Conservation (phyloP, 2,888 invertebrate genomes). For the Scelioninae gen. 1 region DNA sequence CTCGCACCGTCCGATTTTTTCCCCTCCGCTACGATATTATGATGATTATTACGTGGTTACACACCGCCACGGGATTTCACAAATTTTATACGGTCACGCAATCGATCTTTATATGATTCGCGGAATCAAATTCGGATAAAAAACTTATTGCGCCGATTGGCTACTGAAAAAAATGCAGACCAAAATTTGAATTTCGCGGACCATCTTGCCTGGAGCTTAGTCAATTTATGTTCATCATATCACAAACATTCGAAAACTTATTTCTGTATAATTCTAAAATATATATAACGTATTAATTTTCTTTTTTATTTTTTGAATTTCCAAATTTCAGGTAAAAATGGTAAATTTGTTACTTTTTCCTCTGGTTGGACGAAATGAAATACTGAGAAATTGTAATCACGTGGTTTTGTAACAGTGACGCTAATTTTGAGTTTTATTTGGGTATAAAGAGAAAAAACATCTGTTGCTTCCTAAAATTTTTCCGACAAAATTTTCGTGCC, state of each 20-base stretch:
- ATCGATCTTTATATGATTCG: conserved; percentile 81
- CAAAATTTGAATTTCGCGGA: conserved; percentile 53
- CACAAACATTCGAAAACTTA: too few relatives aligned
- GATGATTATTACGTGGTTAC: conserved; percentile 60
- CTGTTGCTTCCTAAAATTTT: conserved; percentile 36
- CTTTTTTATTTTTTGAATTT: too few relatives aligned
- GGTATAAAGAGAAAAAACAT: conserved; percentile 34
- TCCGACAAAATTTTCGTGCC: conserved; percentile 32
- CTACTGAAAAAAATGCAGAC: conserved; percentile 49
- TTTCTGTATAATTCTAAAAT: too few relatives aligned
- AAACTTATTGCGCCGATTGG: conserved; percentile 53
- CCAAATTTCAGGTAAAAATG: too few relatives aligned
- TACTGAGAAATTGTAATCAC: too few relatives aligned
- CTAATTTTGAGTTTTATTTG: too few relatives aligned
- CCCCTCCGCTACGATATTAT: conserved; percentile 65
- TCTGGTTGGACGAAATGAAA: too few relatives aligned
- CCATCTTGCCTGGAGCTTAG: conserved; percentile 17
- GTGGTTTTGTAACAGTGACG: too few relatives aligned
- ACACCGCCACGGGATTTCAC: conserved; percentile 75
- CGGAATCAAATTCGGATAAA: conserved; percentile 75
- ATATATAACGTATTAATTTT: too few relatives aligned
- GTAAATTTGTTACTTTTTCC: too few relatives aligned
- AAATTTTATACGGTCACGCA: conserved; percentile 79
- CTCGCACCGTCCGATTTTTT: conserved; percentile 75
- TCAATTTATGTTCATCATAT: too few relatives aligned